A percentile compares a stretch with the other conserved stretches of the same genome.
These are phyloP conservation scores for Anguilla rostrata DNA, from an alignment of 2,113 vertebrate genomes.

Conservation along the genomic window DNA sequence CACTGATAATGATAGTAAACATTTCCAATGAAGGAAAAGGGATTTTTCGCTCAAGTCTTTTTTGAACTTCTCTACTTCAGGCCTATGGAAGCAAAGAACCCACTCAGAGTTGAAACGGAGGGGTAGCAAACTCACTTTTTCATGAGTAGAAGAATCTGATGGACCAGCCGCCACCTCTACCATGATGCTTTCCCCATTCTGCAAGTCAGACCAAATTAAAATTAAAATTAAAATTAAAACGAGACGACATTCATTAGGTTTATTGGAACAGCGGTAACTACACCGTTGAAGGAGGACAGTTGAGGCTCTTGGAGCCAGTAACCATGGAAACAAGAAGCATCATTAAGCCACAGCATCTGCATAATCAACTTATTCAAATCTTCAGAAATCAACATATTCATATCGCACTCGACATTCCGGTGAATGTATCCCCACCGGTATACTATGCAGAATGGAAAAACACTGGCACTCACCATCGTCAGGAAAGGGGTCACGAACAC, in stretches of 20 bases:
- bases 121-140: constrained; percentile 77
- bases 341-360: not conserved
- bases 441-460: too few species aligned
- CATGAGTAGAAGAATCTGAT: constrained; percentile 82
- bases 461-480: constrained; percentile 76
- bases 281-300: too few species aligned
- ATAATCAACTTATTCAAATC: not conserved
- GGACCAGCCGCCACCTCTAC: constrained; percentile 94
- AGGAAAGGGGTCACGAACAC: constrained; percentile 92
- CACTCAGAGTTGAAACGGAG: not conserved
- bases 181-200: constrained; percentile 97
- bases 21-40: too few species aligned
- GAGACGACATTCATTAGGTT: not conserved
- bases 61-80: not conserved
- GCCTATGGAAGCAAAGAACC: not conserved
- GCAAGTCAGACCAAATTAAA: not conserved
- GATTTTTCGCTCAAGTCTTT: not conserved
- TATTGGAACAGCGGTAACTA: too few species aligned
- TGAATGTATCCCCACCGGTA: too few species aligned
- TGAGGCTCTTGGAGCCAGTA: too few species aligned
- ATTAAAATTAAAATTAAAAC: not conserved
- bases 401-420: too few species aligned
- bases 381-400: too few species aligned
- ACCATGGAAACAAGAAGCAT: too few species aligned
- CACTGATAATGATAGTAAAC: too few species aligned